phyloP scores from a whole-genome alignment of 2,113 vertebrate species.

The Limnothrissa miodon region DNA sequence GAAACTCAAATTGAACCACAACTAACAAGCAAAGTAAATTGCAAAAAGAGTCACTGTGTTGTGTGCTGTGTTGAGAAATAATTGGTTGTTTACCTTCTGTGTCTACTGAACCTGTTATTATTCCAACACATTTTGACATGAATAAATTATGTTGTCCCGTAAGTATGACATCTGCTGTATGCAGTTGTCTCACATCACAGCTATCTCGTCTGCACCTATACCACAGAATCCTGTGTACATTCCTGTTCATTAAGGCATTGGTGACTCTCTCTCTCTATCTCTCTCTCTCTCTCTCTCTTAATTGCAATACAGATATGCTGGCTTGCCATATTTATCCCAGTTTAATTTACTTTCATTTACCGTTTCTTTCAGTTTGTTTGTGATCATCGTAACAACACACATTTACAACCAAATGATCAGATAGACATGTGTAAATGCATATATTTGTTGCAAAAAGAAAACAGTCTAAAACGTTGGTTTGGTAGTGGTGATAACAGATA shows the following conservation, averaged over 20 bases:
- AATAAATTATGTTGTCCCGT: conserved; percentile 20
- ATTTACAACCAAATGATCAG: background rate
- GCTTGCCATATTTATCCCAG: background rate
- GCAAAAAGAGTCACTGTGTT: background rate
- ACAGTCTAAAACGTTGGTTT: too few species aligned
- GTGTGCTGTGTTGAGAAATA: background rate
- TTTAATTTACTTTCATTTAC: background rate
- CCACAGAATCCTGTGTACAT: background rate
- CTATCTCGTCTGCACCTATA: background rate
- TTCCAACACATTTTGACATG: conserved; percentile 26
- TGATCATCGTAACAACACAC: background rate
- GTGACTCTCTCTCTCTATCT: background rate
- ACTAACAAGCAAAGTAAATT: background rate
- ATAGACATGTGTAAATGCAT: background rate
- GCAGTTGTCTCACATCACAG: background rate
- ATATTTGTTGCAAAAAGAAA: too few species aligned
- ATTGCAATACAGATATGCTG: background rate
- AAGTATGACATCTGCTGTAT: conserved; percentile 10
- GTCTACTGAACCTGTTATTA: conserved; percentile 23
- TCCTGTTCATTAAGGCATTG: conserved; percentile 21
- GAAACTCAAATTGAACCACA: background rate
- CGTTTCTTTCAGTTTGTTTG: background rate
- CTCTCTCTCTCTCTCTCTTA: background rate
- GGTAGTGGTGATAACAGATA: too few species aligned
- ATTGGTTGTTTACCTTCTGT: conserved; percentile 7